Base-by-base conservation (phyloP, 2,888 invertebrate species). In the Chrysolina haemoptera region DNA sequence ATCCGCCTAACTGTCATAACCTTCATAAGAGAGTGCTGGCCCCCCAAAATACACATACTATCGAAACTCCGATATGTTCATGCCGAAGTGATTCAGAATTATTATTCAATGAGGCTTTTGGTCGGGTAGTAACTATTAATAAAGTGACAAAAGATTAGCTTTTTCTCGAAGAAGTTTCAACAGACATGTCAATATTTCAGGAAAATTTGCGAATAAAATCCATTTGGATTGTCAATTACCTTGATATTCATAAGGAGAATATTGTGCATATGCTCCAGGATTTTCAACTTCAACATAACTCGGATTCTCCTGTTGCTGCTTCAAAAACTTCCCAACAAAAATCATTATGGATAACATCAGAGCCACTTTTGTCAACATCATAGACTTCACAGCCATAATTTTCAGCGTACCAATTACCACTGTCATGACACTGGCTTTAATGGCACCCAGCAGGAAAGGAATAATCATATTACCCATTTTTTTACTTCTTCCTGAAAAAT, bases 301-400 rank as follows among this genome's bases (percentile, higher is more conserved):
- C 2, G 80, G 78, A 1, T n/a, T 1, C 16, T 9, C 35, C 12
- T 80, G 70, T 48, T 80, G 74, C 9, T 82, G 73, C 20, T 81
- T 76, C 40, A 83, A 79, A 16, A 83, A 78, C 65, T 85, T 84
- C 6, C 78, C 70, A 18, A 83, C 40, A 16, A 85, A 71, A 85
- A 94, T 89, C 77, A 91, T 89, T 0, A 89, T 88, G 0, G 94
- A 91, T 12, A 92, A 90, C n/a, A 93, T 79, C 12, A 94, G 87
- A 0, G 94, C 94, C 76, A 93, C 82, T 82, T 94, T 94, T 66
- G 93, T 93, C 62, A 93, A 90, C n/a, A 92, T 85, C 78, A 94
- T 89, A 0, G 94, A 92, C 84, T 94, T 94, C 10, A 94, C 81
- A 0, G 93, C 92, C 3, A 82, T 59, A 16, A 80, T 20, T 68